Evolutionary conservation across 2,113 vertebrate species (phyloP).

Genomic region (Leucosticte australis): DNA sequence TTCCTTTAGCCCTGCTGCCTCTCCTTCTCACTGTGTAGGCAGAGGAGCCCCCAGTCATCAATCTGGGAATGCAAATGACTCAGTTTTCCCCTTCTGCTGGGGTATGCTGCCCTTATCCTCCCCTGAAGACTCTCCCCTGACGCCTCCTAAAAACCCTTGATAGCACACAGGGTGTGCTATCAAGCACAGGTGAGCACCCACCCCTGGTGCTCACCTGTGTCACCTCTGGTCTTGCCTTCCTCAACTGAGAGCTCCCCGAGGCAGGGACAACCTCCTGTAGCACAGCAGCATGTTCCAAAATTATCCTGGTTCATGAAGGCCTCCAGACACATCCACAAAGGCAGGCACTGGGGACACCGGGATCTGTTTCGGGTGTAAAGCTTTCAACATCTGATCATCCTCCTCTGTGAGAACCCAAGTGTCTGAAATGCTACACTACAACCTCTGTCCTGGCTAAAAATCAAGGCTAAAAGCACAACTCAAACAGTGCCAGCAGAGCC

Average conservation of each 20-base stretch:
- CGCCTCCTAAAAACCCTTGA: neutral
- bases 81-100: neutral
- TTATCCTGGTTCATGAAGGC: neutral
- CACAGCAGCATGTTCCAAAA: accelerated
- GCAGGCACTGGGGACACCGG: neutral
- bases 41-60: neutral
- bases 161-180: neutral
- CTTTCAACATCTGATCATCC: neutral
- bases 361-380: neutral
- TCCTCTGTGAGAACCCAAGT: neutral
- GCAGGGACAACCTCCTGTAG: neutral
- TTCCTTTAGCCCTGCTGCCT: neutral
- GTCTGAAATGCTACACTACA: neutral
- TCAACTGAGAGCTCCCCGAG: neutral
- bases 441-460: neutral
- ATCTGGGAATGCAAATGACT: neutral
- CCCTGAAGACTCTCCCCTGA: neutral
- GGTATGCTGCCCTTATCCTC: neutral
- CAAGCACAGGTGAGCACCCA: too few species aligned
- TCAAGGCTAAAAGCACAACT: neutral
- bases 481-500: neutral
- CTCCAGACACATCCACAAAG: neutral
- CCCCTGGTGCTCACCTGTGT: neutral
- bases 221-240: neutral
- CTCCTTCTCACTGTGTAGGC: neutral